A percentile compares a stretch with the other conserved stretches of the same genome.
phyloP scores from a whole-genome alignment of 2,888 invertebrate genomes.

The Mayetiola destructor region DNA sequence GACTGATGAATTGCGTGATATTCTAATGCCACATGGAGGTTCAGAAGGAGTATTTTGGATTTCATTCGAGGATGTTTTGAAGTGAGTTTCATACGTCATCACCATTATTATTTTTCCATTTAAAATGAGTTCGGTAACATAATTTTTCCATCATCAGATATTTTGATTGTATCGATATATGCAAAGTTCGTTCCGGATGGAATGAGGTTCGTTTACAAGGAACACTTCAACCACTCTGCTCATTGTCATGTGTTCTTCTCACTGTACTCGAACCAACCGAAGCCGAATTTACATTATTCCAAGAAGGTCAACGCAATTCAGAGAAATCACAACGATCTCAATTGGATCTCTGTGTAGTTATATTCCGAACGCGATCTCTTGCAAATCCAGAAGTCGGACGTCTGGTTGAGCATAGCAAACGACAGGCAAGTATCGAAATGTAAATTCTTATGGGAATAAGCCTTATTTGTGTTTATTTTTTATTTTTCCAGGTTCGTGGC shows the following conservation, averaged over 20 bases:
- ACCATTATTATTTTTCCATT: slow-evolving; percentile 15
- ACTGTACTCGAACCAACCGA: slow-evolving; percentile 91
- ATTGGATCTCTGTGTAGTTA: slow-evolving; percentile 78
- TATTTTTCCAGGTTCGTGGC: slow-evolving; percentile 48
- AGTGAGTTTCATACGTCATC: slow-evolving; percentile 37
- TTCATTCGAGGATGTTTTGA: slow-evolving; percentile 84
- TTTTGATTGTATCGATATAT: slow-evolving; percentile 96
- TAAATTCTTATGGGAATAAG: neutral
- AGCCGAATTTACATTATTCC: slow-evolving; percentile 91
- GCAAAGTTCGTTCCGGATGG: slow-evolving; percentile 87
- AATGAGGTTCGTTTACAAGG: slow-evolving; percentile 78
- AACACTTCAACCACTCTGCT: slow-evolving; percentile 69
- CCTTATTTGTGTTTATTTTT: neutral
- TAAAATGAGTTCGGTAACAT: neutral
- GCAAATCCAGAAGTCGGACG: slow-evolving; percentile 46
- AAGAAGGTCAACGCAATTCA: slow-evolving; percentile 79
- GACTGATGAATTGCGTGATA: slow-evolving; percentile 51
- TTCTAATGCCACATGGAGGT: slow-evolving; percentile 64
- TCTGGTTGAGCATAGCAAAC: slow-evolving; percentile 35
- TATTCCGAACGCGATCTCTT: slow-evolving; percentile 62
- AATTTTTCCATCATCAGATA: slow-evolving; percentile 40
- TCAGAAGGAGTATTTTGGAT: slow-evolving; percentile 97
- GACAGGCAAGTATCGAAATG: slow-evolving; percentile 26
- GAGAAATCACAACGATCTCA: slow-evolving; percentile 83
- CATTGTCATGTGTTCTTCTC: slow-evolving; percentile 72